Evolutionary conservation across 2,888 invertebrate species (phyloP).

Genomic region (Agonopterix alstromeriana): DNA sequence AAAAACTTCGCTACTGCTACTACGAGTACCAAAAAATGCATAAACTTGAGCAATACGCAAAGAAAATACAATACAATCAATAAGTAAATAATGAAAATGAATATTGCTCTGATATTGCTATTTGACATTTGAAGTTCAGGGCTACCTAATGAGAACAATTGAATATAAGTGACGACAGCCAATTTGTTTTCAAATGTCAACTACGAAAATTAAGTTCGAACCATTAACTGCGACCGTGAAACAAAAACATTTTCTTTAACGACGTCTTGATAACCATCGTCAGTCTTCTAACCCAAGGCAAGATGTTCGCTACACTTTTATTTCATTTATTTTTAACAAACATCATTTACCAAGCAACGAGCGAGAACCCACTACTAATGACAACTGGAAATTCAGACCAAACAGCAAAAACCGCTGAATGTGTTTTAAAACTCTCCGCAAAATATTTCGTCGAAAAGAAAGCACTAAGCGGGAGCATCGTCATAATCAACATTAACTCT

Average conservation of each 20-base stretch:
- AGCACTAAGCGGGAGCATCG: constrained; percentile 68
- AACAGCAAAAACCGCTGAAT: constrained; percentile 61
- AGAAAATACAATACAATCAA: too few relatives aligned
- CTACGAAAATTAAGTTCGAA: constrained; percentile 1
- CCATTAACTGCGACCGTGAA: too few relatives aligned
- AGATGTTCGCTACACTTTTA: constrained; percentile 27
- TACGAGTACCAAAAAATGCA: too few relatives aligned
- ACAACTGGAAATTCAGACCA: constrained; percentile 50
- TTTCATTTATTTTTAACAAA: constrained; percentile 25
- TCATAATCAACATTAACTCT: constrained; percentile 68
- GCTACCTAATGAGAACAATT: constrained; percentile 7
- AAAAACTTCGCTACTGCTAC: too few relatives aligned
- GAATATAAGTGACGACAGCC: neutral
- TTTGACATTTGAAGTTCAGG: constrained; percentile 22
- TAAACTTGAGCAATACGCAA: too few relatives aligned
- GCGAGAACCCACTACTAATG: constrained; percentile 51
- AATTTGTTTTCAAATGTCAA: constrained; percentile 14
- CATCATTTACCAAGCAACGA: constrained; percentile 30
- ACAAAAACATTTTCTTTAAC: neutral
- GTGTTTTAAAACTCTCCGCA: constrained; percentile 69
- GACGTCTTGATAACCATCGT: neutral
- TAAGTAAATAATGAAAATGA: too few relatives aligned
- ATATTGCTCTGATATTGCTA: neutral
- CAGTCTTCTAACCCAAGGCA: neutral
- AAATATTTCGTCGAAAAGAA: constrained; percentile 72